Percentiles rank a stretch among this genome's conserved stretches.
Evolutionary conservation across 2,797 vertebrate species (phyloP).

Genomic region (Phoxinus dragarum): DNA sequence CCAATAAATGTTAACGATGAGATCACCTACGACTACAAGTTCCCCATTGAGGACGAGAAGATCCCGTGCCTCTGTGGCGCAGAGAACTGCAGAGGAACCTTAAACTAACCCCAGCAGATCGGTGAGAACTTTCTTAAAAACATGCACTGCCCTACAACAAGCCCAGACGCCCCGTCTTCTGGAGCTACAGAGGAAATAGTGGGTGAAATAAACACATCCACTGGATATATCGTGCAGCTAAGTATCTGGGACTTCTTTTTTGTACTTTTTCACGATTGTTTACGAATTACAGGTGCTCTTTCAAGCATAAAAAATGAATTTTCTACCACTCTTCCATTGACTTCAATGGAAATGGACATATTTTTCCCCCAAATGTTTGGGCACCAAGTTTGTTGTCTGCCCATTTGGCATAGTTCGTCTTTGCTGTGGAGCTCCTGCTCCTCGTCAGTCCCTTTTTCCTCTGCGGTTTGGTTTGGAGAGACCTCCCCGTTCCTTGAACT

Average conservation of each 20-base stretch:
- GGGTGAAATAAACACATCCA: constrained; percentile 47
- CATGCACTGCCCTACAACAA: constrained; percentile 36
- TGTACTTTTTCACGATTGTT: constrained; percentile 77
- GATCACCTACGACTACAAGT: constrained; percentile 99
- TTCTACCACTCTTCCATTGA: constrained; percentile 67
- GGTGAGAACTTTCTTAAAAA: not conserved
- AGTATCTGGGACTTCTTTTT: constrained; percentile 67
- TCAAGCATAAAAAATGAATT: constrained; percentile 70
- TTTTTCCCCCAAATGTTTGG: not conserved
- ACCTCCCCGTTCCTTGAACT: constrained; percentile 16
- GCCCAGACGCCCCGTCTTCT: constrained; percentile 65
- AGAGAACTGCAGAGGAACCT: constrained; percentile 97
- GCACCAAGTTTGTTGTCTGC: constrained; percentile 7
- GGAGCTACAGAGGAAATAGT: constrained; percentile 14
- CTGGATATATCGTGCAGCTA: constrained; percentile 71
- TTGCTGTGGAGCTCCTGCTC: constrained; percentile 13
- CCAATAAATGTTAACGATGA: constrained; percentile 94
- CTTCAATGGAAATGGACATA: constrained; percentile 9
- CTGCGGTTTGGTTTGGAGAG: constrained; percentile 8
- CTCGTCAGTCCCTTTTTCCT: not conserved
- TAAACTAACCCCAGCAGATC: constrained; percentile 81
- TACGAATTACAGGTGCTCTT: constrained; percentile 94
- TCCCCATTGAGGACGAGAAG: constrained; percentile 98
- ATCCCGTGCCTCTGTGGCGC: constrained; percentile 98
- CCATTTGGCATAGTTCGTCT: not conserved